phyloP scores from a whole-genome alignment of 2,797 vertebrate genomes.

The Liasis olivaceus region DNA sequence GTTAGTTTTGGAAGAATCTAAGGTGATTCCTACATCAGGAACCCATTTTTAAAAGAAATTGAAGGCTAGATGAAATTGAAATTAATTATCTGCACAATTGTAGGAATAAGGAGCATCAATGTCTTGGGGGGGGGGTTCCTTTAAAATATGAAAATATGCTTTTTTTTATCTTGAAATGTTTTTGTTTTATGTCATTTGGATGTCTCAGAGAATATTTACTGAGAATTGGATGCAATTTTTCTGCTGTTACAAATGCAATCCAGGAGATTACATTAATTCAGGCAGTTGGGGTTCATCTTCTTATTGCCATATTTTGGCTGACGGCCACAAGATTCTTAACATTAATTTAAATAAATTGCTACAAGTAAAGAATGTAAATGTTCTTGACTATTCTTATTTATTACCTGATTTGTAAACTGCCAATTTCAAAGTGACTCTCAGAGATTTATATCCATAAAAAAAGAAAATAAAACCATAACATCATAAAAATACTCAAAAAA shows the following conservation, averaged over 20 bases:
- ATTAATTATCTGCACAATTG: background rate
- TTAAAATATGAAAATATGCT: background rate
- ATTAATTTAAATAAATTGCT: background rate
- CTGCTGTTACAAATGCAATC: background rate
- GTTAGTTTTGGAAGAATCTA: background rate
- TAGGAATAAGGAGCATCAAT: background rate
- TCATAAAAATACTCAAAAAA: background rate
- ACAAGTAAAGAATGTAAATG: background rate
- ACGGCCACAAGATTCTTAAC: background rate
- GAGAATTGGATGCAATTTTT: background rate
- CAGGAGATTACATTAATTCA: background rate
- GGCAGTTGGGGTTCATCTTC: background rate
- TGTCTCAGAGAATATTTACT: background rate
- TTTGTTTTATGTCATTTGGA: background rate
- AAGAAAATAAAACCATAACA: background rate
- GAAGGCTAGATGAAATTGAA: background rate
- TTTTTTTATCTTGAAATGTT: background rate
- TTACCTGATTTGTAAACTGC: background rate
- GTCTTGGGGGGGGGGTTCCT: background rate
- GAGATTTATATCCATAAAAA: background rate
- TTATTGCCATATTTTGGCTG: background rate
- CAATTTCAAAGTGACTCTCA: background rate
- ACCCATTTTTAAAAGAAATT: background rate
- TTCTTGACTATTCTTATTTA: background rate
- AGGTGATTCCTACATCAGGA: background rate